A percentile compares a stretch with the other conserved stretches of the same genome.
phyloP scores from a whole-genome alignment of 2,113 vertebrate species.

The Anarrhichthys ocellatus region DNA sequence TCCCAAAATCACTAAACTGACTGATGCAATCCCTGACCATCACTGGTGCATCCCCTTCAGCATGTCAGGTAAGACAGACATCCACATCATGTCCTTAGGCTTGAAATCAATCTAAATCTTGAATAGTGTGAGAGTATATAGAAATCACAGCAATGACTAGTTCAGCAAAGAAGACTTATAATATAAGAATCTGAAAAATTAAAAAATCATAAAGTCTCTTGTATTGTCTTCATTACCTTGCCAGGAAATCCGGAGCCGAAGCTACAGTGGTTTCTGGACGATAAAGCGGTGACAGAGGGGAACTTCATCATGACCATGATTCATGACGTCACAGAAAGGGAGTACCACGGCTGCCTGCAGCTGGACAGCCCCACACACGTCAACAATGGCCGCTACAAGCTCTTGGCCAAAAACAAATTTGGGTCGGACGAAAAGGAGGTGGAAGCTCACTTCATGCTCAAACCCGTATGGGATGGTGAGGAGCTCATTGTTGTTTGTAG shows the following conservation, averaged over 20 bases:
- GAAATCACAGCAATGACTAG: background rate
- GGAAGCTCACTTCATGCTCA: slow-evolving; percentile 92
- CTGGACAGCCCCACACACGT: slow-evolving; percentile 95
- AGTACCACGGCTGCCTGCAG: slow-evolving; percentile 97
- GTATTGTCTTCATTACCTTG: background rate
- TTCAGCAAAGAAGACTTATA: background rate
- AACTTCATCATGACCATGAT: slow-evolving; percentile 92
- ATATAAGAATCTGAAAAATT: slow-evolving; percentile 6
- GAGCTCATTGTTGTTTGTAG: background rate
- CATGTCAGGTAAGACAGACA: slow-evolving; percentile 79
- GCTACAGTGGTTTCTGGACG: slow-evolving; percentile 89
- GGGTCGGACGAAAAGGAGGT: slow-evolving; percentile 88
- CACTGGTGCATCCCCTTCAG: slow-evolving; percentile 99
- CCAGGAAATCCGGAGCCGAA: slow-evolving; percentile 90
- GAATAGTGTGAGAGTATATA: background rate
- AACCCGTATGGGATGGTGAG: slow-evolving; percentile 88
- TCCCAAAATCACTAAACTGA: slow-evolving; percentile 93
- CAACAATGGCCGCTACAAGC: slow-evolving; percentile 94
- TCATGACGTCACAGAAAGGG: slow-evolving; percentile 91
- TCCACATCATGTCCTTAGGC: background rate
- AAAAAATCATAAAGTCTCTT: background rate
- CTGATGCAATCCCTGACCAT: slow-evolving; percentile 91
- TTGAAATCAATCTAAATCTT: background rate
- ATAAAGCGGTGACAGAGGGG: slow-evolving; percentile 85
- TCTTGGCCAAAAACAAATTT: slow-evolving; percentile 88